phyloP scores from a whole-genome alignment of 2,113 vertebrate species.

The Apaloderma vittatum region DNA sequence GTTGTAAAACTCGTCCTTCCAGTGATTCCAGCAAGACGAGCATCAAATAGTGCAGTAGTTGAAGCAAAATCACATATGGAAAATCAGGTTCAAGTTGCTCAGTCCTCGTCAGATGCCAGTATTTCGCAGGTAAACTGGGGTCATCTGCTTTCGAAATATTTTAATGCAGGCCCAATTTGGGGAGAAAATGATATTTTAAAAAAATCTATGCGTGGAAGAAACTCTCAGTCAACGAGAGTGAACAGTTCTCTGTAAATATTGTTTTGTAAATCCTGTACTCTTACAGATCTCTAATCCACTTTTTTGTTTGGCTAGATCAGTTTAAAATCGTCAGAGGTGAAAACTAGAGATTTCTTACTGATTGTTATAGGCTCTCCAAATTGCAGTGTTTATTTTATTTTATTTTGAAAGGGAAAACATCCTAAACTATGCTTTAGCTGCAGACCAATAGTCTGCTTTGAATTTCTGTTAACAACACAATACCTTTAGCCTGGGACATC shows the following conservation, averaged over 20 bases:
- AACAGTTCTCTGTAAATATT: not conserved
- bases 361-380: not conserved
- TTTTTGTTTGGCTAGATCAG: not conserved
- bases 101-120: conserved; percentile 75
- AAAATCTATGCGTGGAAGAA: not conserved
- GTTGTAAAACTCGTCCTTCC: conserved; percentile 62
- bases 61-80: conserved; percentile 67
- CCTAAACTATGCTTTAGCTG: not conserved
- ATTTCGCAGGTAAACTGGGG: conserved; percentile 65
- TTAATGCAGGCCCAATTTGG: not conserved
- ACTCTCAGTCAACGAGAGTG: not conserved
- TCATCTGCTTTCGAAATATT: not conserved
- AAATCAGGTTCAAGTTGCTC: conserved; percentile 50
- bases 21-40: conserved; percentile 74
- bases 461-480: not conserved
- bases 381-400: not conserved
- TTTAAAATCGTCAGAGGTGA: not conserved
- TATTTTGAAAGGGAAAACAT: not conserved
- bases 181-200: not conserved
- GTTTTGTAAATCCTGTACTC: not conserved
- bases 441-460: not conserved
- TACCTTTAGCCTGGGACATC: not conserved
- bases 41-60: conserved; percentile 73
- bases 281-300: not conserved
- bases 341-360: not conserved